Percentiles rank a stretch among this genome's conserved stretches.
These are phyloP conservation scores for Aldrovandia affinis DNA, from an alignment of 2,797 vertebrate species.

Conservation along the genomic window DNA sequence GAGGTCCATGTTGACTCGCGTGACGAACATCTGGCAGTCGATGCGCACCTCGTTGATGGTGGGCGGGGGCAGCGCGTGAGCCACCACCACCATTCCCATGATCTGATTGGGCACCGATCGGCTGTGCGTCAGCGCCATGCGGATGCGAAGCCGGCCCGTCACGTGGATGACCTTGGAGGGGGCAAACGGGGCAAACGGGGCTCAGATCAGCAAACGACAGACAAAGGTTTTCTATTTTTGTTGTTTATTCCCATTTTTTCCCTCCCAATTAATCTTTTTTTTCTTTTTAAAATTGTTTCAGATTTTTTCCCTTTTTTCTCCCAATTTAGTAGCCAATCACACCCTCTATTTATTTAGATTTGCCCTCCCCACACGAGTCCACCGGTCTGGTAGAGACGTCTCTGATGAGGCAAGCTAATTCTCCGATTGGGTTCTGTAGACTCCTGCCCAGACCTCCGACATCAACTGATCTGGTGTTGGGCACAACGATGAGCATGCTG, in stretches of 20 bases:
- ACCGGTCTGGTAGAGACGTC: no score
- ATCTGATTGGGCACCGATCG: constrained; percentile 92
- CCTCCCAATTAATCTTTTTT: no score
- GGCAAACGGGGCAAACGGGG: not conserved
- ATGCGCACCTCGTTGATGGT: constrained; percentile 99
- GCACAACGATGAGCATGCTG: not conserved
- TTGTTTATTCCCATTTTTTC: no score
- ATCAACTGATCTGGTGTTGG: not conserved
- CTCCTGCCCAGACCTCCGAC: not conserved
- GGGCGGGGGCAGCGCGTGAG: constrained; percentile 93
- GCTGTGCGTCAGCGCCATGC: constrained; percentile 90
- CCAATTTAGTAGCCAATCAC: no score
- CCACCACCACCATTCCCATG: constrained; percentile 97
- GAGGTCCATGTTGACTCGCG: constrained; percentile 98
- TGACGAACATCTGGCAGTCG: constrained; percentile 99
- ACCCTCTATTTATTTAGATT: no score
- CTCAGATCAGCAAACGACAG: not conserved
- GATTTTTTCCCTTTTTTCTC: no score
- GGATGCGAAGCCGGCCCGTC: constrained; percentile 92
- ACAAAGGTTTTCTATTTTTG: no score
- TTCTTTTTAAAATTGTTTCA: no score
- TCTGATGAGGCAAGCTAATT: not conserved
- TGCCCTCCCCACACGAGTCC: no score
- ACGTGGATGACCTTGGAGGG: constrained; percentile 91
- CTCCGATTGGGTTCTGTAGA: not conserved